Evolutionary conservation across 2,888 invertebrate genomes (phyloP).

Genomic region (Drosophila cognata): DNA sequence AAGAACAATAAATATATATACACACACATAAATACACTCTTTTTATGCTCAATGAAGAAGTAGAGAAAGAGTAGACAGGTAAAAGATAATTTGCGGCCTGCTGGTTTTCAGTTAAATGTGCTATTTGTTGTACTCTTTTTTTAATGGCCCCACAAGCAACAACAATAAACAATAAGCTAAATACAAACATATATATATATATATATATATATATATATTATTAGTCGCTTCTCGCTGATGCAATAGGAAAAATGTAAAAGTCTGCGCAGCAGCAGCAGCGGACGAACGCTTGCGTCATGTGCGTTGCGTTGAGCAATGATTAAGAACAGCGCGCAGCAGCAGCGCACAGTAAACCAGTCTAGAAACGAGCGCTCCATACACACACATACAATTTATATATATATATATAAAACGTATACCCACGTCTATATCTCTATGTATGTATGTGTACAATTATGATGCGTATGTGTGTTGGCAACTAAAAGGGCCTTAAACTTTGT

Average conservation of each 20-base stretch:
- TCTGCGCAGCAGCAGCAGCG: slow-evolving; percentile 55
- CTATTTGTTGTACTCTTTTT: slow-evolving; percentile 40
- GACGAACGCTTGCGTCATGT: slow-evolving; percentile 75
- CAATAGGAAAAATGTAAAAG: slow-evolving; percentile 76
- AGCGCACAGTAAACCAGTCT: slow-evolving; percentile 69
- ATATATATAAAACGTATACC: slow-evolving; percentile 18
- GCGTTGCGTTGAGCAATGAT: slow-evolving; percentile 67
- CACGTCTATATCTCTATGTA: slow-evolving; percentile 27
- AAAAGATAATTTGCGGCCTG: slow-evolving; percentile 36
- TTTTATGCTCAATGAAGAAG: slow-evolving; percentile 4
- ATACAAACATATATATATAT: not conserved
- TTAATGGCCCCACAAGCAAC: slow-evolving; percentile 55
- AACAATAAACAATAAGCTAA: slow-evolving; percentile 35
- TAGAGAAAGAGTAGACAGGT: slow-evolving; percentile 31
- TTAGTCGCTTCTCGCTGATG: slow-evolving; percentile 57
- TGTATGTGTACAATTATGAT: slow-evolving; percentile 51
- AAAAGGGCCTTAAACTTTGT: slow-evolving; percentile 83
- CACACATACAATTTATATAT: slow-evolving; percentile 15
- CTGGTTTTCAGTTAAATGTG: slow-evolving; percentile 41
- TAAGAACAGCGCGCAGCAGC: slow-evolving; percentile 54
- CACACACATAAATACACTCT: not conserved
- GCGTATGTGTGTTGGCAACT: slow-evolving; percentile 56
- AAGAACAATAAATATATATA: slow-evolving; percentile 8
- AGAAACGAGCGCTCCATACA: slow-evolving; percentile 65
- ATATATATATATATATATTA: not conserved